Percentiles rank a stretch among this genome's conserved stretches.
Evolutionary conservation across 2,888 invertebrate genomes (phyloP).

Genomic region (Marasmarcha lunaedactyla): DNA sequence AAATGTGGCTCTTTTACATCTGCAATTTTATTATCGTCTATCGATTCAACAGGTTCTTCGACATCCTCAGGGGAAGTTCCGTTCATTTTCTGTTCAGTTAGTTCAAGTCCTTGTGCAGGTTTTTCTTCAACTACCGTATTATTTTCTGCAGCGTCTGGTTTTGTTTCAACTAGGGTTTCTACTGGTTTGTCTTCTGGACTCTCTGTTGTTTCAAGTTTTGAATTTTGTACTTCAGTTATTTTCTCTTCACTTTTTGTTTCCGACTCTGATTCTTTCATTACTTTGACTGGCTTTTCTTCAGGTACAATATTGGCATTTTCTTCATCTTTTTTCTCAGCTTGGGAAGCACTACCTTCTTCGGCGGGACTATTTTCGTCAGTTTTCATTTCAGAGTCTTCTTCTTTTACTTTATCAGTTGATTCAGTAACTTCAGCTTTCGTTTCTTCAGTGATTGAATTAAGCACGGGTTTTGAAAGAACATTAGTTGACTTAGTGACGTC

Average conservation of each 20-base stretch:
- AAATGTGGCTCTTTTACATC: conserved; percentile 23
- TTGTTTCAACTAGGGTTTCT: neutral
- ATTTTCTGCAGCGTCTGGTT: conserved; percentile 11
- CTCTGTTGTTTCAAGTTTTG: conserved; percentile 8
- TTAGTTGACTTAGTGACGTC: conserved; percentile 48
- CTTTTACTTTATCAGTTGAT: neutral
- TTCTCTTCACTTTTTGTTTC: conserved; percentile 13
- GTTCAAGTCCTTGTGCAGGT: neutral
- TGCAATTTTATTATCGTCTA: conserved; percentile 12
- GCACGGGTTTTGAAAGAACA: conserved; percentile 44
- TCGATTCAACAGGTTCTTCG: neutral
- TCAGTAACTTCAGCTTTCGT: conserved; percentile 34
- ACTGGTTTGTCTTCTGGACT: conserved; percentile 4
- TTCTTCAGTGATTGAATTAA: conserved; percentile 48
- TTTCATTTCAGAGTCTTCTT: conserved; percentile 9
- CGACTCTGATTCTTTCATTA: conserved; percentile 4
- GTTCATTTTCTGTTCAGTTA: neutral
- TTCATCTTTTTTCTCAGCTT: conserved; percentile 16
- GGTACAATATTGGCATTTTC: conserved; percentile 8
- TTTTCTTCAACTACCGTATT: conserved; percentile 10
- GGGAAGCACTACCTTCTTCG: conserved; percentile 15
- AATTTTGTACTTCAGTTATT: conserved; percentile 8
- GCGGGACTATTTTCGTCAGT: conserved; percentile 15
- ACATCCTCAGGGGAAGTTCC: conserved; percentile 8
- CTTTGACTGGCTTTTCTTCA: conserved; percentile 8